phyloP scores from a whole-genome alignment of 2,113 vertebrate genomes.

The Cyphomyrus discorhynchus region DNA sequence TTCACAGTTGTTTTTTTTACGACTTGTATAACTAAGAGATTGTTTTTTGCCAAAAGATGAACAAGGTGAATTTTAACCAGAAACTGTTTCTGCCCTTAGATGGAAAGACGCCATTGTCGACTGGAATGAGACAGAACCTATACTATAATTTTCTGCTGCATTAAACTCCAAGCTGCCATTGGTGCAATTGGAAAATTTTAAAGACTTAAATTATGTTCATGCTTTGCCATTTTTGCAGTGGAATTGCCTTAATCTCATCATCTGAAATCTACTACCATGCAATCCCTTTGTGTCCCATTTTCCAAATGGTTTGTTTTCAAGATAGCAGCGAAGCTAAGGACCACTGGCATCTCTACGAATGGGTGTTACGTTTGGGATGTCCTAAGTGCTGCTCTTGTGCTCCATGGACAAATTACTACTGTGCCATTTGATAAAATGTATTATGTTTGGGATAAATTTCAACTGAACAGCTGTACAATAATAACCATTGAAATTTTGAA shows the following conservation, averaged over 20 bases:
- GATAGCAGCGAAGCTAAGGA: background rate
- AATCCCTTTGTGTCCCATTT: background rate
- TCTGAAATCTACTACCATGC: background rate
- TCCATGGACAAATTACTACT: background rate
- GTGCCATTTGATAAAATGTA: background rate
- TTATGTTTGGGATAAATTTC: background rate
- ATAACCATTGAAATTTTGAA: background rate
- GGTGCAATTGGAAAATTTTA: background rate
- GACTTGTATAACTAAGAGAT: background rate
- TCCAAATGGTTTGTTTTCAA: background rate
- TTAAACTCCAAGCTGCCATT: background rate
- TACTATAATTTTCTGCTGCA: slow-evolving; percentile 66
- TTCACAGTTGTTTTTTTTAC: background rate
- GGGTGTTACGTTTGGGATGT: background rate
- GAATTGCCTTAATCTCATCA: background rate
- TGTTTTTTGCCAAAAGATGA: background rate
- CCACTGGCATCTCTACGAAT: background rate
- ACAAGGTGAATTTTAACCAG: background rate
- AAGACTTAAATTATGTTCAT: background rate
- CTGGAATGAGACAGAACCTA: slow-evolving; percentile 90
- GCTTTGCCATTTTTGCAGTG: background rate
- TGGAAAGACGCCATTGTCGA: slow-evolving; percentile 77
- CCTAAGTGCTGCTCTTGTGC: background rate
- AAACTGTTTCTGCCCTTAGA: slow-evolving; percentile 48
- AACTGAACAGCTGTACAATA: background rate